Percentiles rank a stretch among this genome's conserved stretches.
These are phyloP conservation scores for Cataglyphis rosenhaueri DNA, from an alignment of 2,888 invertebrate species.

Conservation along the genomic window DNA sequence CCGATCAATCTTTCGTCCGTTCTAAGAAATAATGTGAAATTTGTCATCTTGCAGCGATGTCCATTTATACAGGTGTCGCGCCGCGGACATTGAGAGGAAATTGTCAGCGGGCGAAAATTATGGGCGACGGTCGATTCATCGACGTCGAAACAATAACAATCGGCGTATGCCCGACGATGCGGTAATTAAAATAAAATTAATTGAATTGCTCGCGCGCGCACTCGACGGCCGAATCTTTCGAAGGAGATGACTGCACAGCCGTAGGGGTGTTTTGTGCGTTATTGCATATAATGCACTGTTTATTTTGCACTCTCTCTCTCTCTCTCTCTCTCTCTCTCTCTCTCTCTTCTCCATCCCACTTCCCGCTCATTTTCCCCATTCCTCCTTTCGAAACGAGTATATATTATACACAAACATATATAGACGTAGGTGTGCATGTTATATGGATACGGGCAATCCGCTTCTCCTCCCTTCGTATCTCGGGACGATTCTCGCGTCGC, in stretches of 20 bases:
- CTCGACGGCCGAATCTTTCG: slow-evolving; percentile 70
- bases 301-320: slow-evolving; percentile 72
- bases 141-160: slow-evolving; percentile 78
- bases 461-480: slow-evolving; percentile 67
- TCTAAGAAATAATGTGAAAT: slow-evolving; percentile 29
- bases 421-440: slow-evolving; percentile 50
- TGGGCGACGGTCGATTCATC: slow-evolving; percentile 71
- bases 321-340: not conserved
- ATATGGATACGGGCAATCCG: slow-evolving; percentile 57
- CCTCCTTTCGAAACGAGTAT: slow-evolving; percentile 40
- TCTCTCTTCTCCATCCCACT: not conserved
- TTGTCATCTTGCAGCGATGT: not conserved
- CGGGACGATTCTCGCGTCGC: slow-evolving; percentile 45
- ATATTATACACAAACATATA: slow-evolving; percentile 13
- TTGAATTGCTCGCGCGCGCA: slow-evolving; percentile 77
- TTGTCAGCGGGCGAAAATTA: slow-evolving; percentile 69
- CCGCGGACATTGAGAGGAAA: slow-evolving; percentile 51
- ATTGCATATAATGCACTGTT: slow-evolving; percentile 79
- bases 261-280: slow-evolving; percentile 78
- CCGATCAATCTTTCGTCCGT: not conserved
- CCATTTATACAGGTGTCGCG: slow-evolving; percentile 37
- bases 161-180: slow-evolving; percentile 75
- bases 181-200: slow-evolving; percentile 83
- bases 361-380: slow-evolving; percentile 47
- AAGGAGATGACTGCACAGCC: slow-evolving; percentile 73